These are phyloP conservation scores for Premnoplex brunnescens DNA, from an alignment of 2,797 vertebrate genomes.

Conservation along the genomic window DNA sequence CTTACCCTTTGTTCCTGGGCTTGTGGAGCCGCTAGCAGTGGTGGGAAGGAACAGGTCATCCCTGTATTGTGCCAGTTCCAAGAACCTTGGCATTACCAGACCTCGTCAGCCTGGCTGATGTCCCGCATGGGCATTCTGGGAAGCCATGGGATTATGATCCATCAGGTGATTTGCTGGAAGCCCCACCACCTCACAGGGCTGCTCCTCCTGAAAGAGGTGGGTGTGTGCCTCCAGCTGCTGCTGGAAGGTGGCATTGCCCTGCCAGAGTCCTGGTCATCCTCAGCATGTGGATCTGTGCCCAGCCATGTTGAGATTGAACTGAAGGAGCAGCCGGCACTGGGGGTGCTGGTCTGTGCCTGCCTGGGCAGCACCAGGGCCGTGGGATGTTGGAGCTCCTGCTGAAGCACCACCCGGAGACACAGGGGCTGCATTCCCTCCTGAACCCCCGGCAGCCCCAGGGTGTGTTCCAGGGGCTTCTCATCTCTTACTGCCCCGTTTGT, in stretches of 20 bases:
- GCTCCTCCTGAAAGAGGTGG: neutral
- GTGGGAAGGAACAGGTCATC: neutral
- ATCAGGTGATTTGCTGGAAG: neutral
- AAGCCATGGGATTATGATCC: neutral
- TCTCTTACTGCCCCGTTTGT: neutral
- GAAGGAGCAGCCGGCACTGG: neutral
- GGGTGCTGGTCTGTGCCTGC: neutral
- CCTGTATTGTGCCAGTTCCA: neutral
- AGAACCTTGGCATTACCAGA: neutral
- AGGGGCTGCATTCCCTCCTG: neutral
- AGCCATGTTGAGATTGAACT: rapidly evolving
- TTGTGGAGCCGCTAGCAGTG: neutral
- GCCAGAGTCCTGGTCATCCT: neutral
- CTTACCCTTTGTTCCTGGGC: neutral
- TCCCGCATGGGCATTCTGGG: neutral
- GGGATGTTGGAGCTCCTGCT: neutral
- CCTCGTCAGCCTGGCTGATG: too few species aligned
- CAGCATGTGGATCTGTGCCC: neutral
- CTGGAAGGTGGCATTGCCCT: neutral
- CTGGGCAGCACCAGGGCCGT: rapidly evolving
- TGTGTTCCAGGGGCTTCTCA: neutral
- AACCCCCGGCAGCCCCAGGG: neutral
- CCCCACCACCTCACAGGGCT: rapidly evolving
- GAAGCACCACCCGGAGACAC: neutral
- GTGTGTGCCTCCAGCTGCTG: neutral